Conservation (phyloP, 2,797 vertebrate genomes). For the Semaprochilodus insignis region DNA sequence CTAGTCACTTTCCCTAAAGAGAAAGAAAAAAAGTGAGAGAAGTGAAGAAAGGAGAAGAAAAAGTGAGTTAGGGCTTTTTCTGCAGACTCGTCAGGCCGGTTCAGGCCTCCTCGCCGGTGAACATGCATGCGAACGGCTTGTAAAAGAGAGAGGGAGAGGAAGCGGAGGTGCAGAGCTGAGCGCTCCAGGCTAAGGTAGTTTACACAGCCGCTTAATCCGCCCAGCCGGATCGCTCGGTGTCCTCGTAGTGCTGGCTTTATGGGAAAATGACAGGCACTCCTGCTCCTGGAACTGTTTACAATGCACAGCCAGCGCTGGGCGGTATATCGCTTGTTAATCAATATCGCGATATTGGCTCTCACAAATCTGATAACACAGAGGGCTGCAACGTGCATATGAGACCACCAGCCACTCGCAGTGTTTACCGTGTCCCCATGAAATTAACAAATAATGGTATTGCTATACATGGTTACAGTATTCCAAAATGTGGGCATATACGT, state of each 20-base stretch:
- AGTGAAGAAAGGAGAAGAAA: neutral
- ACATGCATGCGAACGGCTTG: slow-evolving; percentile 77
- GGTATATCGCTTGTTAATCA: neutral
- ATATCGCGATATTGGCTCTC: neutral
- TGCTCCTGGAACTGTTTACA: slow-evolving; percentile 13
- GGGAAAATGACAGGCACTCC: neutral
- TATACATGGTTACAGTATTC: neutral
- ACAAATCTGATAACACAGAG: neutral
- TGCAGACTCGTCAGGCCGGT: slow-evolving; percentile 74
- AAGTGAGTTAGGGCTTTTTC: neutral
- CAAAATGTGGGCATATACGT: no score
- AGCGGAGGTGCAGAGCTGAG: slow-evolving; percentile 76
- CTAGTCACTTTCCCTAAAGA: slow-evolving; percentile 35
- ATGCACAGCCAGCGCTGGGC: neutral
- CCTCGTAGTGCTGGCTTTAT: neutral
- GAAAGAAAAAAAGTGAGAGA: neutral
- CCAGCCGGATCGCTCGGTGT: slow-evolving; percentile 42
- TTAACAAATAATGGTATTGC: no score
- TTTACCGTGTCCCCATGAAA: no score
- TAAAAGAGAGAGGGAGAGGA: slow-evolving; percentile 76
- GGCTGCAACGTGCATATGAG: no score
- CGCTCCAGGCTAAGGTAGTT: slow-evolving; percentile 80
- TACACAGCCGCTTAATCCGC: slow-evolving; percentile 73
- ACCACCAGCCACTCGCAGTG: no score
- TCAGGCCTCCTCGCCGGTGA: slow-evolving; percentile 57